Conservation (phyloP, 2,888 invertebrate genomes). For the Graphium colonna region DNA sequence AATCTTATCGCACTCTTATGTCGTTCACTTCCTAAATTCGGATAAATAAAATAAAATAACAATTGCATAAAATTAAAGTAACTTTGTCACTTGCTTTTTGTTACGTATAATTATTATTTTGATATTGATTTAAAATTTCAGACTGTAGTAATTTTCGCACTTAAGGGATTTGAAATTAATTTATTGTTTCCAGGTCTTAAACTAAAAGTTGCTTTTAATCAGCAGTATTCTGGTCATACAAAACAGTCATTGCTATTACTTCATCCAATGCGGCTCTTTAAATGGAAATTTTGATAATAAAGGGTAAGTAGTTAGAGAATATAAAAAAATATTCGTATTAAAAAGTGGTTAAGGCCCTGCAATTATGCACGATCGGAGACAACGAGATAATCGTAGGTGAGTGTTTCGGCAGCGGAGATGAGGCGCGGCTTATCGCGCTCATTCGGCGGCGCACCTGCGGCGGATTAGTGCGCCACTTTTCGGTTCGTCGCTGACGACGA, state of each 20-base stretch:
- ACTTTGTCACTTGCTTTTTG: too few relatives aligned
- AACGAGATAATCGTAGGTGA: background rate
- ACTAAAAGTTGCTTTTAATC: too few relatives aligned
- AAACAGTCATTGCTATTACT: background rate
- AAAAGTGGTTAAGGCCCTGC: background rate
- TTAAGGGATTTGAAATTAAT: too few relatives aligned
- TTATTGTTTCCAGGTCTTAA: too few relatives aligned
- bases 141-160: too few relatives aligned
- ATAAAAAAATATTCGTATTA: too few relatives aligned
- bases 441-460: background rate
- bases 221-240: background rate
- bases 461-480: conserved; percentile 3
- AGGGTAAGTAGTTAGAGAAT: too few relatives aligned
- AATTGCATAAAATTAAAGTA: too few relatives aligned
- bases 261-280: background rate
- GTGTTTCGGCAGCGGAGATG: background rate
- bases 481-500: background rate
- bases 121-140: too few relatives aligned
- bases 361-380: background rate
- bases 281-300: background rate
- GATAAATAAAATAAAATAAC: background rate
- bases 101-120: too few relatives aligned
- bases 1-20: background rate
- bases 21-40: background rate
- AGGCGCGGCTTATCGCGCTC: conserved; percentile 1